Percentiles rank a stretch among this genome's conserved stretches.
Conservation (phyloP, 2,888 invertebrate genomes). For the Brachyptera risi region DNA sequence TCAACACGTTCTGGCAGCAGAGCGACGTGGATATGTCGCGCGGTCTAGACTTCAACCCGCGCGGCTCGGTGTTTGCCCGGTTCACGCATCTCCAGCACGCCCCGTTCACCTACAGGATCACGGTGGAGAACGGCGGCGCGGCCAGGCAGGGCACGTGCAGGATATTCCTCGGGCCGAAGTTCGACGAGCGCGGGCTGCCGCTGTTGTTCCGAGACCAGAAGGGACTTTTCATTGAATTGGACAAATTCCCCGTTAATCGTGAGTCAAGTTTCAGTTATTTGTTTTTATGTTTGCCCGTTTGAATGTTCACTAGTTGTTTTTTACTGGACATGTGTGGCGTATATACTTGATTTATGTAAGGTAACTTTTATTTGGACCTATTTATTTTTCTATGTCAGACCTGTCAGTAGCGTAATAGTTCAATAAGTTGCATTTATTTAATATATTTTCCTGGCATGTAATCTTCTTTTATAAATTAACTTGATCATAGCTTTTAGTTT, state of each 20-base stretch:
- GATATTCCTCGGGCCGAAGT: conserved; percentile 39
- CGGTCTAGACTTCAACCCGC: conserved; percentile 77
- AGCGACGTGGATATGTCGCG: conserved; percentile 71
- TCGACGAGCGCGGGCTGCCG: conserved; percentile 36
- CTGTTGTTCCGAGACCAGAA: conserved; percentile 38
- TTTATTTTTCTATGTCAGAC: no score
- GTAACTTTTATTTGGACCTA: no score
- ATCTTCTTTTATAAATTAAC: no score
- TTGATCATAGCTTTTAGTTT: no score
- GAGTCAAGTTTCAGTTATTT: conserved; percentile 27
- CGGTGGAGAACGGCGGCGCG: conserved; percentile 45
- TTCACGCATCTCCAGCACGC: conserved; percentile 76
- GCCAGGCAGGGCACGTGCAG: conserved; percentile 32
- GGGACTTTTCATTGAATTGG: conserved; percentile 39
- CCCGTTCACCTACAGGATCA: conserved; percentile 58
- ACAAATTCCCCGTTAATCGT: conserved; percentile 38
- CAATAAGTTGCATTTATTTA: no score
- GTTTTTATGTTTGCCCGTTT: no score
- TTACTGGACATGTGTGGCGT: no score
- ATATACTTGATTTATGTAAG: no score
- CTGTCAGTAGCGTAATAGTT: no score
- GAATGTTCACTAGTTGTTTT: no score
- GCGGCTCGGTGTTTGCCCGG: conserved; percentile 67
- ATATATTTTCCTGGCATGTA: no score
- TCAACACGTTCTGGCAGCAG: conserved; percentile 75